These are phyloP conservation scores for Hemichromis elongatus DNA, from an alignment of 2,113 vertebrate genomes.

Conservation along the genomic window DNA sequence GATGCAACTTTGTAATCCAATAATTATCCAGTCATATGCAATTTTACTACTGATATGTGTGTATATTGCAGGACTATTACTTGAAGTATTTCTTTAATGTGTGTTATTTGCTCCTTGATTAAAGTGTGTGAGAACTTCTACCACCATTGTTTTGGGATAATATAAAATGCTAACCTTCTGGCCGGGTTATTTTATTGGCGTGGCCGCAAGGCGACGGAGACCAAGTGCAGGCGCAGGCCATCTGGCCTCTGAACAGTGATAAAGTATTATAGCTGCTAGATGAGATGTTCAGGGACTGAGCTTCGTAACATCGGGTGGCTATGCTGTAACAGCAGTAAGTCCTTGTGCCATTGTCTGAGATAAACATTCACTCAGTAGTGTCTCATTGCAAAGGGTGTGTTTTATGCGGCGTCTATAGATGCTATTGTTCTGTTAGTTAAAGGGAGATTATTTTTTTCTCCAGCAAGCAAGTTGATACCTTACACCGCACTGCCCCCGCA, in stretches of 20 bases:
- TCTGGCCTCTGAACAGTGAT: conserved; percentile 15
- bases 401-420: not conserved
- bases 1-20: not conserved
- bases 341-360: not conserved
- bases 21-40: not conserved
- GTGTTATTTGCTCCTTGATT: not conserved
- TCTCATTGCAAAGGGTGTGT: not conserved
- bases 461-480: not conserved
- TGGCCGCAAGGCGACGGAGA: not conserved
- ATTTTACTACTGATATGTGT: not conserved
- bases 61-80: not conserved
- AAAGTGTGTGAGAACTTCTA: not conserved
- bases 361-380: not conserved
- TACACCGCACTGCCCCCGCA: not conserved
- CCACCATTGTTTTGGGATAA: not conserved
- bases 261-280: not conserved
- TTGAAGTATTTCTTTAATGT: not conserved
- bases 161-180: not conserved
- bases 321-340: not conserved
- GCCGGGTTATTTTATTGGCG: not conserved
- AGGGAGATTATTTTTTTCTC: not conserved
- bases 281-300: not conserved
- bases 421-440: not conserved
- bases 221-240: not conserved
- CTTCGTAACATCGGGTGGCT: not conserved